phyloP scores from a whole-genome alignment of 2,797 vertebrate genomes.

The Erethizon dorsatum region DNA sequence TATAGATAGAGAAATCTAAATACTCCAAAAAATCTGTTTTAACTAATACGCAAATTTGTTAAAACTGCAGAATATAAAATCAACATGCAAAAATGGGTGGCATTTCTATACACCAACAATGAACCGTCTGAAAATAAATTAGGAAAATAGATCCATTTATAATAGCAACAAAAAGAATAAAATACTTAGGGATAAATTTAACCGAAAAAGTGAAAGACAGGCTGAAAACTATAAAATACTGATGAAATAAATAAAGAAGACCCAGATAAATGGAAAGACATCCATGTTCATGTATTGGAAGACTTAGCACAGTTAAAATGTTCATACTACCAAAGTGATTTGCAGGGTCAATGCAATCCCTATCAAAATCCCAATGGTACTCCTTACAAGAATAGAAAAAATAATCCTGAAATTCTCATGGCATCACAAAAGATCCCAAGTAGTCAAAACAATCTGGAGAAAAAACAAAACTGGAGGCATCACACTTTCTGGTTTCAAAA shows the following conservation, averaged over 20 bases:
- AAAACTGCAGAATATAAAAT: background rate
- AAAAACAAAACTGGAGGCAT: background rate
- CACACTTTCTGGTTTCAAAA: background rate
- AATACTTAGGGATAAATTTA: background rate
- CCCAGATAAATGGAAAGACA: background rate
- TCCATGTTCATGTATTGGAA: background rate
- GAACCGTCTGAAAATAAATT: background rate
- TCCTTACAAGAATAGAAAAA: background rate
- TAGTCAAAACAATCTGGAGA: background rate
- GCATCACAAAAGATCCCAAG: background rate
- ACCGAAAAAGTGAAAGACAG: background rate
- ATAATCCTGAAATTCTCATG: background rate
- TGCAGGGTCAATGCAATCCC: background rate
- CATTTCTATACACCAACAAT: background rate
- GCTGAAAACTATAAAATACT: background rate
- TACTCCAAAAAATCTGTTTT: background rate
- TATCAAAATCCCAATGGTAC: background rate
- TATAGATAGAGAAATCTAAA: background rate
- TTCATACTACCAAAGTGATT: background rate
- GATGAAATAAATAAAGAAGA: background rate
- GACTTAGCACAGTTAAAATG: background rate
- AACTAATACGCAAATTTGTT: background rate
- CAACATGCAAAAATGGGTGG: background rate
- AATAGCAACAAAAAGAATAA: background rate
- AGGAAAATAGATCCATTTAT: background rate